A percentile compares a stretch with the other conserved stretches of the same genome.
Evolutionary conservation across 2,113 vertebrate species (phyloP).

Genomic region (Pangasianodon gigas): DNA sequence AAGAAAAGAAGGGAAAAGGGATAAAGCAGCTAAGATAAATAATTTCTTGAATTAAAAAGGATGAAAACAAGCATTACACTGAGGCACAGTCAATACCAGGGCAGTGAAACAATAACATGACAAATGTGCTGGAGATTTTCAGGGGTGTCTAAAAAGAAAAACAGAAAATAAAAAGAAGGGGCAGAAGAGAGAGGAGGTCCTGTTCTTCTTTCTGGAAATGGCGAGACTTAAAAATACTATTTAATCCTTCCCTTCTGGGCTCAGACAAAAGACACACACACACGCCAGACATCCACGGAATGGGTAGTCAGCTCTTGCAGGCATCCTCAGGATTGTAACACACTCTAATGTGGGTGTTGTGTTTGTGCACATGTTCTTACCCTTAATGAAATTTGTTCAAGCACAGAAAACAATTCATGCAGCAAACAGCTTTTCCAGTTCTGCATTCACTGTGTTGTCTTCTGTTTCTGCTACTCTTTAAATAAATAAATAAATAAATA

Average conservation of each 20-base stretch:
- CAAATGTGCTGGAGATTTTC: neutral
- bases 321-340: neutral
- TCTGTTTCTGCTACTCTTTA: no score
- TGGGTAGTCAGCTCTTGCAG: neutral
- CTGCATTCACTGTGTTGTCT: neutral
- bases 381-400: neutral
- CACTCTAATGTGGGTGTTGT: neutral
- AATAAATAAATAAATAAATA: no score
- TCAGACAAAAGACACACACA: neutral
- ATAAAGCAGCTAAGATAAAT: neutral
- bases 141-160: neutral
- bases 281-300: neutral
- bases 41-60: neutral
- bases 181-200: neutral
- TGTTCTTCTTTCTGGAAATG: slow-evolving; percentile 7
- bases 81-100: neutral
- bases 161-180: neutral
- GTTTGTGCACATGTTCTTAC: neutral
- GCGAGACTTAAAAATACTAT: neutral
- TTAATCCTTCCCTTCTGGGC: slow-evolving; percentile 3
- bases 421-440: neutral
- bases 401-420: neutral
- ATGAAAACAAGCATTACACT: neutral
- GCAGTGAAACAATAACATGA: neutral
- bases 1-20: neutral